Evolutionary conservation across 53 echinoderm and acorn worm genomes (phyloP), one percentile per base, ranked within the genome.

Genomic region (Luidia sarsii): DNA sequence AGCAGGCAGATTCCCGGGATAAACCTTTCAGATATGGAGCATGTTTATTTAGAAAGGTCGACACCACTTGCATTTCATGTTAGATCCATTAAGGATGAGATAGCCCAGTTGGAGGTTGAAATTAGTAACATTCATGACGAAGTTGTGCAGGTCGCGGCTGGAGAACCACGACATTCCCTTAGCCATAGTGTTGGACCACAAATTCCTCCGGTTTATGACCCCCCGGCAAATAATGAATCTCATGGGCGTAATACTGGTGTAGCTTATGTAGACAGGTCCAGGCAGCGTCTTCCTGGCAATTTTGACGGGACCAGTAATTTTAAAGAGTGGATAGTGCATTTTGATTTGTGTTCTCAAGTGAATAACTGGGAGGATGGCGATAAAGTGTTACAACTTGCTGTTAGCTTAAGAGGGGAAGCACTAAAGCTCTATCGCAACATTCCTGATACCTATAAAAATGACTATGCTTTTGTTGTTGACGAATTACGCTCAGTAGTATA

Each of bases 401-500:
- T n/a, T n/a, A n/a, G n/a, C n/a, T n/a, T n/a, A n/a, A n/a, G n/a
- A n/a, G n/a, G n/a, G n/a, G n/a, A n/a, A n/a, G n/a, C n/a, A n/a
- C n/a, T n/a, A n/a, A n/a, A n/a, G n/a, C n/a, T n/a, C n/a, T n/a
- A n/a, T n/a, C n/a, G n/a, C n/a, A n/a, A n/a, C n/a, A n/a, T n/a
- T n/a, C n/a, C n/a, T n/a, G n/a, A n/a, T n/a, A n/a, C n/a, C n/a
- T n/a, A 61, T 61, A 61, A 61, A 61, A 3, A 61, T 32, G 3
- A 61, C 33, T 61, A 61, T 61, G 62, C 31, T 61, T 61, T 33
- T 61, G 62, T 61, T 61, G 62, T 61, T 61, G 33, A 8, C 22
- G 62, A 61, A 61, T 21, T 61, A 34, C 32, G 62, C n/a, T n/a
- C n/a, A n/a, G n/a, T n/a, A n/a, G n/a, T n/a, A n/a, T n/a, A n/a